A percentile compares a stretch with the other conserved stretches of the same genome.
These are phyloP conservation scores for Procavia capensis DNA, from an alignment of 2,113 vertebrate species.

Conservation along the genomic window DNA sequence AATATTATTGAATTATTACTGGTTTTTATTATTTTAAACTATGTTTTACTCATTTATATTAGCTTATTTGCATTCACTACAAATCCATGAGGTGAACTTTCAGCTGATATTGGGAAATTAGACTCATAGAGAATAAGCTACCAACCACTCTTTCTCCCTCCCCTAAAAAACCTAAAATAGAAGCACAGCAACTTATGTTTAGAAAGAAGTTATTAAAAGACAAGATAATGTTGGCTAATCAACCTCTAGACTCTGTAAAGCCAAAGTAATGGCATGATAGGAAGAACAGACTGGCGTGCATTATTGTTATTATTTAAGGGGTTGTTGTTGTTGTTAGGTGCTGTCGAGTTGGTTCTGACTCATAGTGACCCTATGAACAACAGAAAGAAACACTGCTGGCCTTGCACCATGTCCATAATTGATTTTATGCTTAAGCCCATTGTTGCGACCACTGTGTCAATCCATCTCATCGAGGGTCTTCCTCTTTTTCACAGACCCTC, in stretches of 20 bases:
- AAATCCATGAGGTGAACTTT: constrained; percentile 33
- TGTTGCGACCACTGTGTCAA: no score
- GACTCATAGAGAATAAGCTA: background rate
- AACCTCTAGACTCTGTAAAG: background rate
- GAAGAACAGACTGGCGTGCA: accelerated
- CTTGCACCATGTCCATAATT: no score
- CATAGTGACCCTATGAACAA: no score
- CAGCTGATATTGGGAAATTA: background rate
- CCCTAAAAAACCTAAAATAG: no score
- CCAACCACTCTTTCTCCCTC: no score
- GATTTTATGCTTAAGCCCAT: no score
- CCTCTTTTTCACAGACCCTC: no score
- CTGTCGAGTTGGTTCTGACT: no score
- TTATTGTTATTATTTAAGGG: no score
- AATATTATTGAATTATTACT: constrained; percentile 19
- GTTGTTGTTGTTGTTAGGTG: no score
- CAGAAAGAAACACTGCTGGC: no score
- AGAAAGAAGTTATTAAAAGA: background rate
- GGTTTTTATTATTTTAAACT: constrained; percentile 25
- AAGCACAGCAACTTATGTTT: background rate
- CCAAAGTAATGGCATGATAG: background rate
- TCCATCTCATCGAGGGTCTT: no score
- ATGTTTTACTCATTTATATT: background rate
- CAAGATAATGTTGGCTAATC: background rate
- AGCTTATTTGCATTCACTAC: constrained; percentile 36